Conservation (phyloP, 37 sponge, comb jelly and placozoan species). For the Crambe crambe region DNA sequence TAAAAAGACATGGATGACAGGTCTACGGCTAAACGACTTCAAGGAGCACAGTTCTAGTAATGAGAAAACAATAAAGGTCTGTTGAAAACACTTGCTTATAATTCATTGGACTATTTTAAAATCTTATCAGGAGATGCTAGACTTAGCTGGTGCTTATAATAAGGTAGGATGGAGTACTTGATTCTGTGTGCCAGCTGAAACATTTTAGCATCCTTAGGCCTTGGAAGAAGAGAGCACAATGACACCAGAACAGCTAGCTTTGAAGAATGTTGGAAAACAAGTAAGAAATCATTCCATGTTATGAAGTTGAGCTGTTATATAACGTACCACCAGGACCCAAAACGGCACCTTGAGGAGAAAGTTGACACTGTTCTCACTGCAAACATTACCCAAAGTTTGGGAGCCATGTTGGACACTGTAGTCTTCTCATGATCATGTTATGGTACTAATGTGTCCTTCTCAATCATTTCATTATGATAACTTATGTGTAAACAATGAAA, state of each 20-base stretch:
- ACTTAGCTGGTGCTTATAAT: conserved; percentile 86
- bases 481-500: background rate
- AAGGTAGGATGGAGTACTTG: conserved; percentile 68
- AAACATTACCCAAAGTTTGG: conserved; percentile 95
- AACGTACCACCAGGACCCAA: conserved; percentile 76
- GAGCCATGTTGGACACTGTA: conserved; percentile 97
- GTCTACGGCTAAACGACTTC: conserved; percentile 86
- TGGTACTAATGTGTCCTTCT: background rate
- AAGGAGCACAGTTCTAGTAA: conserved; percentile 79
- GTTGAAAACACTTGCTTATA: no score
- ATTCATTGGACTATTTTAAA: background rate
- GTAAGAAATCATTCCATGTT: conserved; percentile 14
- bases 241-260: conserved; percentile 93
- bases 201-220: conserved; percentile 20
- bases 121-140: conserved; percentile 86
- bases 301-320: background rate
- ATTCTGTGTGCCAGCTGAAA: background rate
- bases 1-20: conserved; percentile 97
- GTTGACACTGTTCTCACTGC: conserved; percentile 90
- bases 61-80: conserved; percentile 84
- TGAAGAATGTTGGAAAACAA: conserved; percentile 98
- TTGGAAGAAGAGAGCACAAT: conserved; percentile 92
- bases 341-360: conserved; percentile 97
- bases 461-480: background rate
- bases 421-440: conserved; percentile 77